Evolutionary conservation across 2,113 vertebrate species (phyloP).

Genomic region (Hyperoodon ampullatus): DNA sequence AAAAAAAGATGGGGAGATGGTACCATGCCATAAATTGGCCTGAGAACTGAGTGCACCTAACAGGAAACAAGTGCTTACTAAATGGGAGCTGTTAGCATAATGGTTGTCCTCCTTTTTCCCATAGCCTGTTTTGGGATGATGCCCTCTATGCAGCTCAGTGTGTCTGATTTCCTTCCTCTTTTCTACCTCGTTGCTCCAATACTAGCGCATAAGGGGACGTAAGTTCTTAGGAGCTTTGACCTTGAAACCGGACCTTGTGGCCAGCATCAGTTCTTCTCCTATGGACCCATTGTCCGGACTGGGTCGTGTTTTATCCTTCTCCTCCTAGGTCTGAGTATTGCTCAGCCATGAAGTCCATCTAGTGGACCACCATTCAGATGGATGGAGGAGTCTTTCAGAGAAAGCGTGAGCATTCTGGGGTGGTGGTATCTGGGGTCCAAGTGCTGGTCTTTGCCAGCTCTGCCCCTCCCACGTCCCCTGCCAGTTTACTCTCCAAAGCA

Average conservation of each 20-base stretch:
- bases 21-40: neutral
- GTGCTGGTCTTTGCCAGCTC: neutral
- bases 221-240: constrained; percentile 17
- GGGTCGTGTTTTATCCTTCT: neutral
- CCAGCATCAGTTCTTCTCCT: neutral
- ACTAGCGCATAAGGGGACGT: neutral
- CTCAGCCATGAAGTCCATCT: neutral
- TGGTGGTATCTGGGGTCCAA: fast-evolving
- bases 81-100: neutral
- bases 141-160: neutral
- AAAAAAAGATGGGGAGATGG: neutral
- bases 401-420: neutral
- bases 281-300: fast-evolving
- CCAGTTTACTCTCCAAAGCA: constrained; percentile 48
- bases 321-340: constrained; percentile 56
- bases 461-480: neutral
- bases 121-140: neutral
- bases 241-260: neutral
- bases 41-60: neutral
- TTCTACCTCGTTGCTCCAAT: neutral
- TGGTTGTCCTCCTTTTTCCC: neutral
- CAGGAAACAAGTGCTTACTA: neutral
- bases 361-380: neutral
- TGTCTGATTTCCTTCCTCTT: constrained; percentile 35
- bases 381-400: constrained; percentile 55